phyloP scores from a whole-genome alignment of 2,113 vertebrate genomes.

The Perccottus glenii region DNA sequence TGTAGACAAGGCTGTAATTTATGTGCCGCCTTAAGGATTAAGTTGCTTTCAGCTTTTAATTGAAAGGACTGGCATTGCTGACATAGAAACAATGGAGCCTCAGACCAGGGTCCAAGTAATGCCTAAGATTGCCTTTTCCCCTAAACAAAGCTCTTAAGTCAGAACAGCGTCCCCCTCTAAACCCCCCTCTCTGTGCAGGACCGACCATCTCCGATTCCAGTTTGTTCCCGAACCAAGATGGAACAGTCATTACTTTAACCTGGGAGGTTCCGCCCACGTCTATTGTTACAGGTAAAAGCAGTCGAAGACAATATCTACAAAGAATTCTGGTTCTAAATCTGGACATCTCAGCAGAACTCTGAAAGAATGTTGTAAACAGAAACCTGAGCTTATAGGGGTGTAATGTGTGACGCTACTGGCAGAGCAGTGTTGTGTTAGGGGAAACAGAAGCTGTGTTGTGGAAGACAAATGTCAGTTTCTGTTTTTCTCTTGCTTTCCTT shows the following conservation, averaged over 20 bases:
- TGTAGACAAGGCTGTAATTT: too few species aligned
- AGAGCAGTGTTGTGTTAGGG: constrained; percentile 18
- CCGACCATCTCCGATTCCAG: constrained; percentile 70
- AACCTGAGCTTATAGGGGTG: constrained; percentile 50
- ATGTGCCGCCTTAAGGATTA: neutral
- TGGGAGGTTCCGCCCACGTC: constrained; percentile 72
- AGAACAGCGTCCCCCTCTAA: neutral
- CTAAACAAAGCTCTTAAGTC: constrained; percentile 65
- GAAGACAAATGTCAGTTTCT: constrained; percentile 10
- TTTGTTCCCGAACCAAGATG: constrained; percentile 55
- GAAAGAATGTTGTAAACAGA: constrained; percentile 36
- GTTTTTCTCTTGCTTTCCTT: neutral
- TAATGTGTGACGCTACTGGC: constrained; percentile 34
- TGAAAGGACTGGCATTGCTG: constrained; percentile 6
- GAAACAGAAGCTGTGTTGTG: neutral
- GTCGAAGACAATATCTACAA: neutral
- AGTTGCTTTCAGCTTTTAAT: constrained; percentile 17
- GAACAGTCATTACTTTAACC: constrained; percentile 65
- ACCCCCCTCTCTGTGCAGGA: constrained; percentile 50
- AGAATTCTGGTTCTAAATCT: constrained; percentile 24
- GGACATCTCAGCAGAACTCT: constrained; percentile 25
- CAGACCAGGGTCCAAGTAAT: constrained; percentile 42
- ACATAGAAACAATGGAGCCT: constrained; percentile 46
- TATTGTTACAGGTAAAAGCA: constrained; percentile 70
- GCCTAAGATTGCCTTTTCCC: constrained; percentile 31